These are phyloP conservation scores for Scolopax bukidnonensis DNA, from an alignment of 2,797 vertebrate genomes.

Conservation along the genomic window DNA sequence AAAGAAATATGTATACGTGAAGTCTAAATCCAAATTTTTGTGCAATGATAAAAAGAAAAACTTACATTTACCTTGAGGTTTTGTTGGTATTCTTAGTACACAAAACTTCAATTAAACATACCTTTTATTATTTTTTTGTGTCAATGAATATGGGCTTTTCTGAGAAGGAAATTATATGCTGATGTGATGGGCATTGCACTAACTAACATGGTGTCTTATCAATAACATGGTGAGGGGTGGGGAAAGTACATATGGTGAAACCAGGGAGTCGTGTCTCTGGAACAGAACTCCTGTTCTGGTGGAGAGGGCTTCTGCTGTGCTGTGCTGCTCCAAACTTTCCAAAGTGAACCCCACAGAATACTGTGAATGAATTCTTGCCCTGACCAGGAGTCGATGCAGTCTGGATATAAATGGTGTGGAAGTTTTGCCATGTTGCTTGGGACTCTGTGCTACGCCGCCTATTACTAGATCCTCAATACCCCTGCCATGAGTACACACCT, in stretches of 20 bases:
- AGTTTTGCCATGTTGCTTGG: not conserved
- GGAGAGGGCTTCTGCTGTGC: not conserved
- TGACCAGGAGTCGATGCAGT: not conserved
- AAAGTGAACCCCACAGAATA: not conserved
- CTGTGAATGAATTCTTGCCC: not conserved
- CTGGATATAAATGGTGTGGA: not conserved
- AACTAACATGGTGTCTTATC: not conserved
- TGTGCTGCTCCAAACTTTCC: not conserved
- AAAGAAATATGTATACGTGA: not conserved
- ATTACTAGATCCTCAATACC: not conserved
- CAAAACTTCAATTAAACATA: not conserved
- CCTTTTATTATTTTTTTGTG: not conserved
- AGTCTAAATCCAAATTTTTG: not conserved
- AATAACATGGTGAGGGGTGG: not conserved
- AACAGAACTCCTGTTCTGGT: not conserved
- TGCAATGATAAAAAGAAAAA: not conserved
- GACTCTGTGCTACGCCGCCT: not conserved
- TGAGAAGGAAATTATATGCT: not conserved
- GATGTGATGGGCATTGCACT: not conserved
- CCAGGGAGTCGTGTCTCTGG: not conserved
- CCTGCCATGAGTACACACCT: not conserved
- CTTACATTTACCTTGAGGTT: constrained; percentile 2
- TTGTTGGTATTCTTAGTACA: not conserved
- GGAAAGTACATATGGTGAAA: not conserved
- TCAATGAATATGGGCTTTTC: not conserved